phyloP scores from a whole-genome alignment of 2,113 vertebrate species.

The Megaleporinus macrocephalus region DNA sequence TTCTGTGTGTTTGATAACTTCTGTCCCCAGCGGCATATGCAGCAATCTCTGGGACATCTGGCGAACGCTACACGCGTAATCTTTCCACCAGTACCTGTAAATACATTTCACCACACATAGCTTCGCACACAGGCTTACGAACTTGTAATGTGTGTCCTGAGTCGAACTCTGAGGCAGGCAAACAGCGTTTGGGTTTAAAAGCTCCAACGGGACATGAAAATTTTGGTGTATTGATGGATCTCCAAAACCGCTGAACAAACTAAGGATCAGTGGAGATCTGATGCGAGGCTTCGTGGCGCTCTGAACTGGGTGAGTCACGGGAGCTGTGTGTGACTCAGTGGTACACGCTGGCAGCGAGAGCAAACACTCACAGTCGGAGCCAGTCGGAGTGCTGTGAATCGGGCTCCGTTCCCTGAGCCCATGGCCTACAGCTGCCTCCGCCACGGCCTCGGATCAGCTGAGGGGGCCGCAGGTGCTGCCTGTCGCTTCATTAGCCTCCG shows the following conservation, averaged over 20 bases:
- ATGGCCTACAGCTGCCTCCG: conserved; percentile 29
- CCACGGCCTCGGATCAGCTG: conserved; percentile 18
- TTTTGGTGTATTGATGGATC: not conserved
- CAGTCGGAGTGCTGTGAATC: not conserved
- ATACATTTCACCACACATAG: conserved; percentile 2
- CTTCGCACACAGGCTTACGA: not conserved
- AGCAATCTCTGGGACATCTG: not conserved
- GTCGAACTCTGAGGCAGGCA: not conserved
- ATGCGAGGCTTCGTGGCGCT: not conserved
- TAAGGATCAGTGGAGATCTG: not conserved
- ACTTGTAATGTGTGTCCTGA: not conserved
- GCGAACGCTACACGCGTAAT: not conserved
- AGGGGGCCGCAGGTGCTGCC: conserved; percentile 39
- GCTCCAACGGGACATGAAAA: not conserved
- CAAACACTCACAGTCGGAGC: not conserved
- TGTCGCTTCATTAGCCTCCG: conserved; percentile 41
- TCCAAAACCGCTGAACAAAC: conserved; percentile 1
- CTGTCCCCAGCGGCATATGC: not conserved
- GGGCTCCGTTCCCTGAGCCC: no score
- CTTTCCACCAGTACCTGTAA: not conserved
- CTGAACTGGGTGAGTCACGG: not conserved
- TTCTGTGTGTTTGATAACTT: not conserved
- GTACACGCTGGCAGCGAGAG: not conserved
- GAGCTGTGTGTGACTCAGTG: not conserved
- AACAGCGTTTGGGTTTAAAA: not conserved